Evolutionary conservation across 2,113 vertebrate species (phyloP), one percentile per base, ranked within the genome.

Genomic region (Illadopsis cleaveri): DNA sequence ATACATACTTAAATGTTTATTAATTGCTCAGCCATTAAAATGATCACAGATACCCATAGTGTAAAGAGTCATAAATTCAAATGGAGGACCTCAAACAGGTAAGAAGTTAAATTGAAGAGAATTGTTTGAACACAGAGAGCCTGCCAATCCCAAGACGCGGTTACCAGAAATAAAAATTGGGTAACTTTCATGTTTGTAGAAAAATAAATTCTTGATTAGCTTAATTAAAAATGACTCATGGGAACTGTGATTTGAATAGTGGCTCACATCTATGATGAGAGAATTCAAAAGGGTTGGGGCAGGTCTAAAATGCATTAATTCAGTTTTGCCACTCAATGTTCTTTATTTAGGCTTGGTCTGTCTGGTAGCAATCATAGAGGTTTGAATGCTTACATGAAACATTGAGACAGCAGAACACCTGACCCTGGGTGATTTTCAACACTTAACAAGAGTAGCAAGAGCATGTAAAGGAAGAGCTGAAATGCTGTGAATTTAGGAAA

Each of bases 21-120:
- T 0, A 69, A 69, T 69, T 69, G 1, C 5, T 83, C 9, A 21
- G 10, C 35, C 31, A 62, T 44, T 79, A 70, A 47, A 78, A 75
- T 10, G 9, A 57, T 62, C 11, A 38, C 9, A 44, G 10, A 65
- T 44, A 35, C 3, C 7, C 9, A 30, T 3, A 21, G 5, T 4
- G 1, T 53, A 60, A 90, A 33, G 5, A 5, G 2, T 18, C 27
- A 57, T 42, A 40, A 72, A 73, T 65, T 82, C 18, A 85, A 70
- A 73, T 33, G 24, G 5, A 17, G 73, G 6, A 60, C 10, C 0
- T 0, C 11, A 57, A 23, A 35, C 5, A 48, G 2, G 5, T 53
- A 51, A 12, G 9, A 79, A 79, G 66, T 44, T 13, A 35, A 57
- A 48, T 3, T 12, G 2, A n/a, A 71, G 53, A 66, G 21, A 33